A percentile compares a stretch with the other conserved stretches of the same genome.
Conservation (phyloP, 2,888 invertebrate genomes). For the Troglohyphantes excavatus region DNA sequence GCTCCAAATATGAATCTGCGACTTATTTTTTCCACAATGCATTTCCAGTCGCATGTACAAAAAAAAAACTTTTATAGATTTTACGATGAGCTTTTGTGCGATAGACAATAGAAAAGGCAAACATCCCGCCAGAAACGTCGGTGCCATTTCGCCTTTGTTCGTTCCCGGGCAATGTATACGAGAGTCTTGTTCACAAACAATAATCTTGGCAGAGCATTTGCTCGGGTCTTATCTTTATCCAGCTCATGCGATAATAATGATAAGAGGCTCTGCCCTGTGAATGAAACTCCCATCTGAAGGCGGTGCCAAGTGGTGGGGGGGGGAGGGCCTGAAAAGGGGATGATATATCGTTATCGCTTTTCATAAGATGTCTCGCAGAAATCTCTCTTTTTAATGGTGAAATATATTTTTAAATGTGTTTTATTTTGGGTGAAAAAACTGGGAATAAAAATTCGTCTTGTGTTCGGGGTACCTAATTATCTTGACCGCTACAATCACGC, state of each 20-base stretch:
- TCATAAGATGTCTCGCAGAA: background rate
- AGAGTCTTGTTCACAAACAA: slow-evolving; percentile 23
- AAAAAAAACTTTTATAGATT: slow-evolving; percentile 50
- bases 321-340: background rate
- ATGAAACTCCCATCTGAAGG: slow-evolving; percentile 21
- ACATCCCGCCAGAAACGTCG: slow-evolving; percentile 41
- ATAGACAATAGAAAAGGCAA: slow-evolving; percentile 61
- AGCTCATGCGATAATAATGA: slow-evolving; percentile 52
- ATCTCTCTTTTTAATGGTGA: background rate
- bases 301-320: slow-evolving; percentile 11
- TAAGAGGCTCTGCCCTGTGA: slow-evolving; percentile 17
- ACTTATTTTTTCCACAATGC: background rate
- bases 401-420: background rate
- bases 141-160: slow-evolving; percentile 40
- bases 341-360: slow-evolving; percentile 57
- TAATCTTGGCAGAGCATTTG: slow-evolving; percentile 22
- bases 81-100: slow-evolving; percentile 53
- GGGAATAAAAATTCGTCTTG: background rate
- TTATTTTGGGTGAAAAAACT: background rate
- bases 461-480: slow-evolving; percentile 17
- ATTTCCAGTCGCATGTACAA: slow-evolving; percentile 28
- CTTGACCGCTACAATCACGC: slow-evolving; percentile 1
- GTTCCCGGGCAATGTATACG: slow-evolving; percentile 18
- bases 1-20: slow-evolving; percentile 15
- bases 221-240: slow-evolving; percentile 50